Evolutionary conservation across 2,888 invertebrate genomes (phyloP).

Genomic region (Ferdinandea cuprea): DNA sequence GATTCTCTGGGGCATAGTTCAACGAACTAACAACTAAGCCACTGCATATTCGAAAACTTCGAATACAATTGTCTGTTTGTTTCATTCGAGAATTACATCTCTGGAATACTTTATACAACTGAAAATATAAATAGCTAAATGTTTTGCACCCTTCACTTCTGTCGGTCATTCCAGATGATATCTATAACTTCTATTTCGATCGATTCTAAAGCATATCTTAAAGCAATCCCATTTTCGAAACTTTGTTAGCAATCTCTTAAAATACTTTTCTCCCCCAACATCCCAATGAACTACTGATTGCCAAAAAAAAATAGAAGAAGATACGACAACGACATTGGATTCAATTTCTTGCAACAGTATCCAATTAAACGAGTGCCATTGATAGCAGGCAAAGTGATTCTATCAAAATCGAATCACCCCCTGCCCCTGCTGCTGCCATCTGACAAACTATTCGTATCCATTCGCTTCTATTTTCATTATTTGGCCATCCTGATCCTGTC

Average conservation of each 20-base stretch:
- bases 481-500: conserved; percentile 3
- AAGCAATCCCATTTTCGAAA: background rate
- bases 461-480: conserved; percentile 34
- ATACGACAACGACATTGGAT: conserved; percentile 39
- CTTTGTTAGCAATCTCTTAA: conserved; percentile 4
- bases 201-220: background rate
- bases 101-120: too few relatives aligned
- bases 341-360: conserved; percentile 54
- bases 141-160: too few relatives aligned
- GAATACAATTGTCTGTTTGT: too few relatives aligned
- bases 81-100: too few relatives aligned
- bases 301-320: background rate
- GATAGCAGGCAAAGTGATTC: conserved; percentile 58
- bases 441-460: conserved; percentile 31
- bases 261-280: conserved; percentile 1
- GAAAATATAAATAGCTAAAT: too few relatives aligned
- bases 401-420: conserved; percentile 52
- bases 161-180: too few relatives aligned
- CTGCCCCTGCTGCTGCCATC: background rate
- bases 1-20: too few relatives aligned
- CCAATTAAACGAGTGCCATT: conserved; percentile 62
- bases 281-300: conserved; percentile 35
- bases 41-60: too few relatives aligned
- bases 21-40: too few relatives aligned
- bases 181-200: background rate